Conservation (phyloP, 1,140 invertebrate genomes). For the Solen grandis region DNA sequence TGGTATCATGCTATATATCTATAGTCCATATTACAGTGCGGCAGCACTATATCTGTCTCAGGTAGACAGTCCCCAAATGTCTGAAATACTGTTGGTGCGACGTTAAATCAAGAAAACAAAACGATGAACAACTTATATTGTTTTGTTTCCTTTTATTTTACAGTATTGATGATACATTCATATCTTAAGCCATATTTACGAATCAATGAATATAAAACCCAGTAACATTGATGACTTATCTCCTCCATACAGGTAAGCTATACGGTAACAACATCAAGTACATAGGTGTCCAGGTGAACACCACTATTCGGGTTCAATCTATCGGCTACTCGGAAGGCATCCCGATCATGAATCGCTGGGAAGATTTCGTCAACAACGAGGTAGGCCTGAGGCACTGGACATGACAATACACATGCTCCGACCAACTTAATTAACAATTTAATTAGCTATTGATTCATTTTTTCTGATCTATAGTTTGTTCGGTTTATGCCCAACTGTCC, state of each 20-base stretch:
- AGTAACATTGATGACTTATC: no score
- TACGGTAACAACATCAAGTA: constrained; percentile 65
- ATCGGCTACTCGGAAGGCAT: constrained; percentile 64
- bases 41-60: background rate
- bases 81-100: background rate
- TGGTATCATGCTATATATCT: background rate
- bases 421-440: no score
- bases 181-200: no score
- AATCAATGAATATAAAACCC: no score
- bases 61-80: background rate
- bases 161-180: no score
- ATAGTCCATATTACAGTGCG: background rate
- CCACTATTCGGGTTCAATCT: constrained; percentile 44
- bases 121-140: background rate
- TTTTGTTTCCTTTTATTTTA: background rate
- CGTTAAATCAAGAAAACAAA: no score
- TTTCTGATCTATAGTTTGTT: no score
- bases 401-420: no score
- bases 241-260: background rate
- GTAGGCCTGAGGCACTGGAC: constrained; percentile 43
- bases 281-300: constrained; percentile 63
- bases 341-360: constrained; percentile 66
- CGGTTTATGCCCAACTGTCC: no score
- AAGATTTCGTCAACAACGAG: constrained; percentile 61
- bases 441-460: no score